phyloP scores from a whole-genome alignment of 1,140 invertebrate genomes.

The Probaryconus sp. region DNA sequence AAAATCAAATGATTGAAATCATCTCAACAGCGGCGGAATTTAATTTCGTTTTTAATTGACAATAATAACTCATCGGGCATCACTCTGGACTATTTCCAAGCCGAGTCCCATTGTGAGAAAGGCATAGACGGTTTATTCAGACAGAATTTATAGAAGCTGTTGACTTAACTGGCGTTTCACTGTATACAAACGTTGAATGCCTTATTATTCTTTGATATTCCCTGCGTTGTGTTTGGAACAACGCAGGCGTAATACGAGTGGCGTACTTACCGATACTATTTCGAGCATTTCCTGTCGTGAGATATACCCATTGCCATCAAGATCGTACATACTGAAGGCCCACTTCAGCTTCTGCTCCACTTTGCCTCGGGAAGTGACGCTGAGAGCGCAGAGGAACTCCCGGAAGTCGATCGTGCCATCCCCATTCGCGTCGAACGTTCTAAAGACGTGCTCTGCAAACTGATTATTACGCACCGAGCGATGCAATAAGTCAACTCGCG shows the following conservation, averaged over 20 bases:
- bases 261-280: slow-evolving; percentile 92
- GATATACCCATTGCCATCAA: slow-evolving; percentile 96
- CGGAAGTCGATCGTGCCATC: slow-evolving; percentile 99
- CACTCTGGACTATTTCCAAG: no score
- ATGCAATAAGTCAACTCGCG: slow-evolving; percentile 37
- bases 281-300: slow-evolving; percentile 97
- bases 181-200: no score
- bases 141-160: no score
- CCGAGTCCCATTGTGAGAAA: no score
- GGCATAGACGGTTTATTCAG: no score
- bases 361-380: slow-evolving; percentile 96
- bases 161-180: no score
- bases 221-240: no score
- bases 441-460: slow-evolving; percentile 99
- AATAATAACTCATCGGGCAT: no score
- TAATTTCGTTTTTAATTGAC: no score
- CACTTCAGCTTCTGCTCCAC: slow-evolving; percentile 98
- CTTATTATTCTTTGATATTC: no score
- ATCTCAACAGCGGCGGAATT: no score
- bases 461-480: slow-evolving; percentile 70
- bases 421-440: slow-evolving; percentile 98
- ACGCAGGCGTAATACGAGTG: slow-evolving; percentile 14
- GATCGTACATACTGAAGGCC: slow-evolving; percentile 98
- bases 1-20: no score
- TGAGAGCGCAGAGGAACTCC: slow-evolving; percentile 97